phyloP scores from a whole-genome alignment of 2,797 vertebrate genomes.

The Trichosurus vulpecula region DNA sequence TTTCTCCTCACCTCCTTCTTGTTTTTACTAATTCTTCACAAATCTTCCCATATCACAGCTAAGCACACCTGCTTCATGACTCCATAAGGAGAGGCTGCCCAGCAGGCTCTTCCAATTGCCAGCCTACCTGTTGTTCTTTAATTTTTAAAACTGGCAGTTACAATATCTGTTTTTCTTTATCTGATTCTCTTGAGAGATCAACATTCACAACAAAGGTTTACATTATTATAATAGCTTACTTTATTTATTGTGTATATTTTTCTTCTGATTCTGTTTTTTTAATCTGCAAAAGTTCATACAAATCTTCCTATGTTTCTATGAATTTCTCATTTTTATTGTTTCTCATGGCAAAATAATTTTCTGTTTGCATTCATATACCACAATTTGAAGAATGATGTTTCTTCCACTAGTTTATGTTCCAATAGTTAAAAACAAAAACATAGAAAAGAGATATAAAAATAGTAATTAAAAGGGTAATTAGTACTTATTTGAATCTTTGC shows the following conservation, averaged over 20 bases:
- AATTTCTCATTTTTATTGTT: not conserved
- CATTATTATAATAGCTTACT: not conserved
- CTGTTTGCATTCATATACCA: not conserved
- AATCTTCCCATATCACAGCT: not conserved
- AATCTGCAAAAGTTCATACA: not conserved
- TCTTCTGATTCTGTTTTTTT: not conserved
- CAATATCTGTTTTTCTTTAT: not conserved
- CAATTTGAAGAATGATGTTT: not conserved
- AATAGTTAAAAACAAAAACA: conserved; percentile 15
- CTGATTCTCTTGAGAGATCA: not conserved
- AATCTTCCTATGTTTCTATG: not conserved
- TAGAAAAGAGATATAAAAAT: not conserved
- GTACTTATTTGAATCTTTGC: not conserved
- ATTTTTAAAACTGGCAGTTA: not conserved
- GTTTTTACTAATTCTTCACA: not conserved
- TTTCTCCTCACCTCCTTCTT: not conserved
- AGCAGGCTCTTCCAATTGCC: not conserved
- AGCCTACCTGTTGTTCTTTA: not conserved
- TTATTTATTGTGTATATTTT: not conserved
- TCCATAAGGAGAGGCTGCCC: not conserved
- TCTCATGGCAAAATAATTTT: not conserved
- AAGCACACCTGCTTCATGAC: not conserved
- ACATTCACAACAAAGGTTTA: not conserved
- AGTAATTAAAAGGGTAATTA: conserved; percentile 24
- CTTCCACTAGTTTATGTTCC: conserved; percentile 4